These are phyloP conservation scores for Blastobasis adustella DNA, from an alignment of 2,888 invertebrate genomes.

Conservation along the genomic window DNA sequence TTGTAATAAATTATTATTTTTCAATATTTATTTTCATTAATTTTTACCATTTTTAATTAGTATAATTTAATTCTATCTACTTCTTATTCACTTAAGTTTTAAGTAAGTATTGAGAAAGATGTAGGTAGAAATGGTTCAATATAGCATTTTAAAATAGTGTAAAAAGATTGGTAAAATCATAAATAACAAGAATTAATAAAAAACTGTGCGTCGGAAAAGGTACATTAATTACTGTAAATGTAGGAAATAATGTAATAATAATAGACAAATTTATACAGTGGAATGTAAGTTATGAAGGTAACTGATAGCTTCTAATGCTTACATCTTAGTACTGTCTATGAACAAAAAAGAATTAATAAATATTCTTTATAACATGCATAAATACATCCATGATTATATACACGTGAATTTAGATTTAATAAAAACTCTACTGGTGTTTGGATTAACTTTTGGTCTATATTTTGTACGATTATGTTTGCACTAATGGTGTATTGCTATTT, in stretches of 20 bases:
- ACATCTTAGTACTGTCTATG: slow-evolving; percentile 38
- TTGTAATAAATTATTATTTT: slow-evolving; percentile 56
- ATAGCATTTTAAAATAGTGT: slow-evolving; percentile 16
- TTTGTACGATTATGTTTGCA: slow-evolving; percentile 68
- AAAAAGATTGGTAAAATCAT: slow-evolving; percentile 28
- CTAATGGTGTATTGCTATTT: slow-evolving; percentile 41
- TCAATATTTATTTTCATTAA: slow-evolving; percentile 27
- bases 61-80: slow-evolving; percentile 49
- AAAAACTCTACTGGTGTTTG: slow-evolving; percentile 38
- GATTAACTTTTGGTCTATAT: slow-evolving; percentile 65
- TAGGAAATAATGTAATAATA: not conserved
- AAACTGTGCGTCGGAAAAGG: slow-evolving; percentile 39
- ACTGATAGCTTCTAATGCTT: slow-evolving; percentile 64
- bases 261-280: slow-evolving; percentile 21
- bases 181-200: slow-evolving; percentile 34
- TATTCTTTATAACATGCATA: slow-evolving; percentile 47
- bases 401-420: slow-evolving; percentile 39
- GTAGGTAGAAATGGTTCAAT: slow-evolving; percentile 16
- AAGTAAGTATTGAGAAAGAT: slow-evolving; percentile 36
- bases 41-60: slow-evolving; percentile 35
- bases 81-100: slow-evolving; percentile 40
- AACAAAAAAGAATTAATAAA: slow-evolving; percentile 36
- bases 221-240: slow-evolving; percentile 21
- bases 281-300: slow-evolving; percentile 56
- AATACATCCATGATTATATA: slow-evolving; percentile 47